phyloP scores from a whole-genome alignment of 30 jellyfish, hydroid and myxozoan genomes.

The Aurelia aurita region DNA sequence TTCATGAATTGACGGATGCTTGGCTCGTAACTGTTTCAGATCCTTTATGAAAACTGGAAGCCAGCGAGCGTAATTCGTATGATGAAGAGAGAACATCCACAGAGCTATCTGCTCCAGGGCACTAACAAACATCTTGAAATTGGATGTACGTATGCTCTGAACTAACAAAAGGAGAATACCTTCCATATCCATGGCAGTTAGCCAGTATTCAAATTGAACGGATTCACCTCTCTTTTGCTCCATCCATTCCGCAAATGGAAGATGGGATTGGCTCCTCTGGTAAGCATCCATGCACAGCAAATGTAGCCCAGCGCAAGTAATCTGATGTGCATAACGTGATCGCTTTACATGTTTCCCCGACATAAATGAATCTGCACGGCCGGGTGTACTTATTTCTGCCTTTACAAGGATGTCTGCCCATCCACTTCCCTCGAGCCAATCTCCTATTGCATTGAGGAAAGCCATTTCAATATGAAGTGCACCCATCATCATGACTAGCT shows the following conservation, averaged over 20 bases:
- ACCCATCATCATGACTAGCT: slow-evolving; percentile 51
- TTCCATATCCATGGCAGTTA: slow-evolving; percentile 5
- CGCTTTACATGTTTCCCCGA: slow-evolving; percentile 2
- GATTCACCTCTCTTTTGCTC: background rate
- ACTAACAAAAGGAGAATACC: background rate
- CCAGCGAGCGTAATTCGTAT: background rate
- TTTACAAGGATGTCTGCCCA: slow-evolving; percentile 54
- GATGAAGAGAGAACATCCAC: too few species aligned
- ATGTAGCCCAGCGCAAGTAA: slow-evolving; percentile 22
- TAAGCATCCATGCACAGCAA: background rate
- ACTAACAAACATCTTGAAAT: slow-evolving; percentile 13
- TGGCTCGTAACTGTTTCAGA: background rate
- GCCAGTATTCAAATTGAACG: slow-evolving; percentile 14
- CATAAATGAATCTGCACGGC: slow-evolving; percentile 26
- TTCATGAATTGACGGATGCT: slow-evolving; percentile 30
- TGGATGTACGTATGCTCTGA: background rate
- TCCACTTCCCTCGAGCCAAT: slow-evolving; percentile 73
- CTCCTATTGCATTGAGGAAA: slow-evolving; percentile 52
- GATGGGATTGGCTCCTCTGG: background rate
- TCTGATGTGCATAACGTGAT: slow-evolving; percentile 57
- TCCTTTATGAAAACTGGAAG: slow-evolving; percentile 11
- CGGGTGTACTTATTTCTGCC: slow-evolving; percentile 60
- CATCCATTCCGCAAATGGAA: background rate
- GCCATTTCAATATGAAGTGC: slow-evolving; percentile 70
- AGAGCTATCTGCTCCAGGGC: background rate